Base-by-base conservation (phyloP, 2,888 invertebrate genomes). In the Drosophila yooni region DNA sequence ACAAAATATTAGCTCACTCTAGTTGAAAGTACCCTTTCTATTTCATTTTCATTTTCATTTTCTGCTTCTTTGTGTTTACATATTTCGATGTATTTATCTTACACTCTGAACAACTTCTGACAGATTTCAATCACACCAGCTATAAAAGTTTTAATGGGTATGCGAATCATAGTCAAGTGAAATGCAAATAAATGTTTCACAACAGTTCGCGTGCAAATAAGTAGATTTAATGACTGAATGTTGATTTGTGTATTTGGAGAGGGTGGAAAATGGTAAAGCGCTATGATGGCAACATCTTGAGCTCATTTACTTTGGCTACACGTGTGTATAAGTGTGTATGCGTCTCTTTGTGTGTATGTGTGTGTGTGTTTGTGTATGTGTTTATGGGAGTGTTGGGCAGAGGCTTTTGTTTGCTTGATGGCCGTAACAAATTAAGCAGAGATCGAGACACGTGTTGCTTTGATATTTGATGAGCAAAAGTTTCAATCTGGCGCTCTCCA, bases 381-480 rank as follows among this genome's bases (percentile, higher is more conserved):
- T 70, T 53, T 52, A 52, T 54, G 43, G 38, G 57, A 29, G 48
- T 53, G n/a, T 53, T 51, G 57, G 52, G 51, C 52, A 38, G 15
- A 4, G 36, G 25, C 46, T 38, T 36, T 57, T 71, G 56, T 81
- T 81, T 78, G 73, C 50, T 25, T 57, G 59, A 43, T 59, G 63
- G 72, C 72, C 62, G 72, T 57, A 68, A 81, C 64, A 78, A 78
- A 78, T 76, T 65, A 69, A 70, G 81, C 67, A 59, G 38, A 81
- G 75, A 81, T 73, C 70, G 61, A 38, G 71, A 74, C 88, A 87
- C 89, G 91, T 87, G 91, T 87, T 89, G 87, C 87, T 87, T 87
- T 87, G 88, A 90, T 87, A 87, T 87, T 87, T 89, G 84, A 88
- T 85, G 89, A 83, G 86, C 59, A 74, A 82, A 88, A 89, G 70